Percentiles rank a stretch among this genome's conserved stretches.
phyloP scores from a whole-genome alignment of 2,888 invertebrate genomes.

The Dynastes maya region DNA sequence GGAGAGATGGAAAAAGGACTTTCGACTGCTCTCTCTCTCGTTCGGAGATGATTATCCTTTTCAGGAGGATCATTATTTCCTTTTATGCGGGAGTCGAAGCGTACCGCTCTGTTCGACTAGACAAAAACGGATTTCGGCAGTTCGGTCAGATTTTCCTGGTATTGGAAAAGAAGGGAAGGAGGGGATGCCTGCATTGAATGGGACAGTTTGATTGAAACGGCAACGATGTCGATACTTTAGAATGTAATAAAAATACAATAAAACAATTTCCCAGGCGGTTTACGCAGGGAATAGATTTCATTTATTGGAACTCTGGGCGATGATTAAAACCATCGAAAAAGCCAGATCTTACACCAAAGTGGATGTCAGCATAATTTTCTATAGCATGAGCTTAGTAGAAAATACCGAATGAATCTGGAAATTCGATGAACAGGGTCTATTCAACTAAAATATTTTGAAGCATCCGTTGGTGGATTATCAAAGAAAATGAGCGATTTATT shows the following conservation, averaged over 20 bases:
- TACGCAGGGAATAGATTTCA: too few relatives aligned
- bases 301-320: too few relatives aligned
- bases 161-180: background rate
- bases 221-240: conserved; percentile 49
- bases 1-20: conserved; percentile 53
- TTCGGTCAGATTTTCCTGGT: conserved; percentile 20
- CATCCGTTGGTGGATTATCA: too few relatives aligned
- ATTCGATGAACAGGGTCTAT: too few relatives aligned
- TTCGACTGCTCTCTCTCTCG: conserved; percentile 49
- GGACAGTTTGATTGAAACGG: conserved; percentile 55
- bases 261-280: background rate
- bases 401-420: too few relatives aligned
- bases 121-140: conserved; percentile 36
- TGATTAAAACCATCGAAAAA: too few relatives aligned
- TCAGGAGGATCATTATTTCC: conserved; percentile 60
- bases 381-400: too few relatives aligned
- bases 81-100: conserved; percentile 46
- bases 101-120: conserved; percentile 23
- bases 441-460: too few relatives aligned
- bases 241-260: conserved; percentile 53
- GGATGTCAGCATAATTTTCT: too few relatives aligned
- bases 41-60: conserved; percentile 62
- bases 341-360: too few relatives aligned
- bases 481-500: too few relatives aligned
- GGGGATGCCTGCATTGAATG: conserved; percentile 21